Base-by-base conservation (phyloP, 2,113 vertebrate species). In the Carassius auratus region DNA sequence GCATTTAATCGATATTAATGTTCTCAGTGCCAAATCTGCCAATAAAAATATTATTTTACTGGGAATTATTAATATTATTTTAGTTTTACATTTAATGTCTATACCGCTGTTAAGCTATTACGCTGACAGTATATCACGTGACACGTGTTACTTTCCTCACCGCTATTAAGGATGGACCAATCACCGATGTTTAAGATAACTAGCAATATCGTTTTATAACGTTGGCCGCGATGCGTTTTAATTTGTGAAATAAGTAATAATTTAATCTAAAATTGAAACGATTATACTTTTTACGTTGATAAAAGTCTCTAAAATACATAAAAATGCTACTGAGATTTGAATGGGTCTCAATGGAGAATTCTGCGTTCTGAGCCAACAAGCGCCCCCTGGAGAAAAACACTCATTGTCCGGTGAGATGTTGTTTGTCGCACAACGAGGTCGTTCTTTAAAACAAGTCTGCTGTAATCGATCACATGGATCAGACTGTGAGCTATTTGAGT, bases 401-500 rank as follows among this genome's bases (percentile, higher is more conserved):
- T 23, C 26, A 15, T 8, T 61, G 15, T 21, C 19, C 1, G 7
- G 8, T 17, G 5, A 0, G 2, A 45, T 19, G n/a, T 6, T 33
- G 30, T 26, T 81, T 81, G 13, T 7, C 5, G 4, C 10, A 4
- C n/a, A 48, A 64, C 15, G 13, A 4, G 23, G 14, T 66, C 38
- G 14, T 64, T 81, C 61, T 66, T 48, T 66, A 21, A 81, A 50
- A 68, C 8, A 81, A 68, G 8, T 23, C 8, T 81, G 42, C 15
- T 81, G 42, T 68, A 3, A 48, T 80, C 59, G 19, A n/a, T 64
- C 36, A 30, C 42, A 45, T 81, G 78, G 59, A 38, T 64, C 21
- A 80, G 3, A 66, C 26, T 62, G 77, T 45, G 38, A 80, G 48
- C 14, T 62, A 21, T 68, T 33, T 19, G 8, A 48, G 23, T 50